Percentiles rank a stretch among this genome's conserved stretches.
These are phyloP conservation scores for Loris lydekkerianus DNA, from an alignment of 2,797 vertebrate species.

Conservation along the genomic window DNA sequence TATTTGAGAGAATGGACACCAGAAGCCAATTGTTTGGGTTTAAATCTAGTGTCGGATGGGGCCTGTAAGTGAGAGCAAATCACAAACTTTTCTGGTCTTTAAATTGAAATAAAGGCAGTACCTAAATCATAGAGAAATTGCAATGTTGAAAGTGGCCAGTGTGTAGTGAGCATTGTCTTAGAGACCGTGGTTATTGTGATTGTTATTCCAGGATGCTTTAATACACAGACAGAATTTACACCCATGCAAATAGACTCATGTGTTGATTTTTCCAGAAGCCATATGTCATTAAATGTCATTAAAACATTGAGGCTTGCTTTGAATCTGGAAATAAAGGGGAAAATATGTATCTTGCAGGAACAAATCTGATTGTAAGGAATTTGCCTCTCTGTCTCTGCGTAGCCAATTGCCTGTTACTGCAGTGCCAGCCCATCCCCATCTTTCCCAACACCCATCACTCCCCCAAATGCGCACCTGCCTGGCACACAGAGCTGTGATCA, in stretches of 20 bases:
- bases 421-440: rapidly evolving
- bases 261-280: not conserved
- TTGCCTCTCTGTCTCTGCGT: not conserved
- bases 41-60: not conserved
- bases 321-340: not conserved
- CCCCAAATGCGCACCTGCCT: too few relatives aligned
- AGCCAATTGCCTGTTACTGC: not conserved
- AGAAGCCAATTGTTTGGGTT: not conserved
- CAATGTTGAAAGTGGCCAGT: not conserved
- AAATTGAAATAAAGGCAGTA: not conserved
- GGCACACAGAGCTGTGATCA: not conserved
- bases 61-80: rapidly evolving
- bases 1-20: not conserved
- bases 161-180: not conserved
- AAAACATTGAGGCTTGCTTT: not conserved
- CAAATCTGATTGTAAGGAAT: not conserved
- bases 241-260: not conserved
- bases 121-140: not conserved
- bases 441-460: not conserved
- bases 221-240: not conserved
- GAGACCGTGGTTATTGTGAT: not conserved
- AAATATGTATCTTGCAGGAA: not conserved
- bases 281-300: not conserved
- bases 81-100: not conserved
- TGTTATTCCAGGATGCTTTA: not conserved